A percentile compares a stretch with the other conserved stretches of the same genome.
phyloP scores from a whole-genome alignment of 2,797 vertebrate genomes.

The Geotrypetes seraphini region DNA sequence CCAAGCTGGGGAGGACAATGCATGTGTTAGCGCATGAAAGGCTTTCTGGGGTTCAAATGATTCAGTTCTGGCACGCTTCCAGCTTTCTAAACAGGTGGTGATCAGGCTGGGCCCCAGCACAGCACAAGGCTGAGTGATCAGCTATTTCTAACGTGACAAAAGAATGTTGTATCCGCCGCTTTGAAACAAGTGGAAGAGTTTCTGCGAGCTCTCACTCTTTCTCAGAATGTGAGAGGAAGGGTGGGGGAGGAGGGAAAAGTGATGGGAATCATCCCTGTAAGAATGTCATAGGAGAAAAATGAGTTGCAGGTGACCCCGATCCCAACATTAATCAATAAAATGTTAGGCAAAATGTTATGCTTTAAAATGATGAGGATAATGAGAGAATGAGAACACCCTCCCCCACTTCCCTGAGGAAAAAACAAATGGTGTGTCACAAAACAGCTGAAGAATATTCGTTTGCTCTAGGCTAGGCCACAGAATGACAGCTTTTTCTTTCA shows the following conservation, averaged over 20 bases:
- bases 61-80: conserved; percentile 12
- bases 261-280: background rate
- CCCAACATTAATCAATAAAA: background rate
- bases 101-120: conserved; percentile 9
- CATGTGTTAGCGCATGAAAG: conserved; percentile 36
- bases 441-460: background rate
- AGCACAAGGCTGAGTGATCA: conserved; percentile 3
- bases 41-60: conserved; percentile 12
- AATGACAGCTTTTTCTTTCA: background rate
- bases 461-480: background rate
- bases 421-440: background rate
- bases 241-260: too few species aligned
- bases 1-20: conserved; percentile 26
- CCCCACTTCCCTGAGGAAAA: background rate
- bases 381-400: too few species aligned
- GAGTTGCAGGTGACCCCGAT: conserved; percentile 6
- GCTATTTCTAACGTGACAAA: too few species aligned
- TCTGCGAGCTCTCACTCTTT: background rate
- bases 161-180: conserved; percentile 1
- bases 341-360: background rate
- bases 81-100: conserved; percentile 11
- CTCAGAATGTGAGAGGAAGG: background rate
- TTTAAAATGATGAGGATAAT: background rate
- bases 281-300: background rate
- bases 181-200: background rate